Base-by-base conservation (phyloP, 2,888 invertebrate species). In the Pandemis cinnamomeana region DNA sequence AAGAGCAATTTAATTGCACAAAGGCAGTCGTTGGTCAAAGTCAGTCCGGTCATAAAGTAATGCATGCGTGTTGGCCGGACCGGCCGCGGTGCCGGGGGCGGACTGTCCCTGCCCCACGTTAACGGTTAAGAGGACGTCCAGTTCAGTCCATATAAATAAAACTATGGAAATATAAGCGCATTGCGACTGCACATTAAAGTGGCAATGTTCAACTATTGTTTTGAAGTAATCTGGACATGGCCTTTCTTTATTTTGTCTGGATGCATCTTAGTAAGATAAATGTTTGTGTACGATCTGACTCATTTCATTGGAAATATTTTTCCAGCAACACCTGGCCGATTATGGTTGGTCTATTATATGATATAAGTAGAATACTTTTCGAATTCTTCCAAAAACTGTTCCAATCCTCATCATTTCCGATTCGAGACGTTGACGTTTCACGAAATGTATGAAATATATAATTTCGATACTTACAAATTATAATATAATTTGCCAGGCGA, bases 41-140 rank as follows among this genome's bases (percentile, higher is more conserved):
- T 71, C 71, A 48, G 44, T 78, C 79, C 77, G 78, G 77, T 81
- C 81, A 84, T 86, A 88, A 87, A 85, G 82, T 84, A 84, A 85
- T 84, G 80, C 81, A 82, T 86, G 83, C 84, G 85, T 82, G 61
- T 61, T 61, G 41, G 58, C 53, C 86, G 64, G 44, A 42, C 84
- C 81, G 86, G 84, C 85, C 82, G 87, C 86, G 84, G 89, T 85
- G 91, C 92, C 89, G 83, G 86, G 81, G 91, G 92, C 91, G 78
- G 81, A 79, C 81, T 81, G 87, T 85, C 88, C 87, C 81, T 85
- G 81, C 83, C 83, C 58, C 27, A 11, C 27, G 27, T 10, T 27
- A 58, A 58, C 58, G 27, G 58, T 58, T 58, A 58, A 74, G 74
- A 71, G 71, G 74, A 70, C 70, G 64, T 72, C 5, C 13, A 55